These are phyloP conservation scores for Sisyra terminalis DNA, from an alignment of 2,888 invertebrate species.

Conservation along the genomic window DNA sequence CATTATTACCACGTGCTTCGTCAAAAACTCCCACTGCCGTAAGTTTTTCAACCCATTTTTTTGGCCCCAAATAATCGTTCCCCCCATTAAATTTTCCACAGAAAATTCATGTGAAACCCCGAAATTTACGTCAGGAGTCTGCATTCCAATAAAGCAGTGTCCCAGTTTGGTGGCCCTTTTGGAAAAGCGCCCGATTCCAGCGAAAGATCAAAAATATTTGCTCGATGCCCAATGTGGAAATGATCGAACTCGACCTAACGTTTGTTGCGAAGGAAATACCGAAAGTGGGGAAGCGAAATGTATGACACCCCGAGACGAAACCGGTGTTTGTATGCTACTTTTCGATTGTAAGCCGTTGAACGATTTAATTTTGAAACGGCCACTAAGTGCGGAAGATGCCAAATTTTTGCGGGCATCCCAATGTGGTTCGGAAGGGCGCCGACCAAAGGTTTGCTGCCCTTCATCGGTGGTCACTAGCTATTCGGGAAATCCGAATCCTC, in stretches of 20 bases:
- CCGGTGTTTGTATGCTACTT: neutral
- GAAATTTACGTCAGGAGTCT: constrained; percentile 14
- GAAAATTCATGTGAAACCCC: too few species aligned
- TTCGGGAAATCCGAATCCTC: neutral
- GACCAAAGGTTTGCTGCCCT: constrained; percentile 36
- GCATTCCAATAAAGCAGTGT: constrained; percentile 32
- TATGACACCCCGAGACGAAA: neutral
- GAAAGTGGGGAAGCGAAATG: neutral
- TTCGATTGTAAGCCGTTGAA: neutral
- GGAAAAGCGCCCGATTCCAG: constrained; percentile 23
- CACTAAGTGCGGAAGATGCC: neutral
- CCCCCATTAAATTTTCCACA: too few species aligned
- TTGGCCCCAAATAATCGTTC: too few species aligned
- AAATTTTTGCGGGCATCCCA: constrained; percentile 32
- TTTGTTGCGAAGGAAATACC: constrained; percentile 27
- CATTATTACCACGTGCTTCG: too few species aligned
- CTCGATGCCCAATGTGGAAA: constrained; percentile 52
- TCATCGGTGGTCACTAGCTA: constrained; percentile 3
- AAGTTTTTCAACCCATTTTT: too few species aligned
- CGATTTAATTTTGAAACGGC: neutral
- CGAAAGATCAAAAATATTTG: constrained; percentile 31
- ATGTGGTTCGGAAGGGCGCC: constrained; percentile 31
- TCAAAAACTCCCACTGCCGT: too few species aligned
- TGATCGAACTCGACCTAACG: constrained; percentile 37
- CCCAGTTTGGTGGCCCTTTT: constrained; percentile 25